Evolutionary conservation across 1,140 invertebrate genomes (phyloP).

Genomic region (Drosophila rufa): DNA sequence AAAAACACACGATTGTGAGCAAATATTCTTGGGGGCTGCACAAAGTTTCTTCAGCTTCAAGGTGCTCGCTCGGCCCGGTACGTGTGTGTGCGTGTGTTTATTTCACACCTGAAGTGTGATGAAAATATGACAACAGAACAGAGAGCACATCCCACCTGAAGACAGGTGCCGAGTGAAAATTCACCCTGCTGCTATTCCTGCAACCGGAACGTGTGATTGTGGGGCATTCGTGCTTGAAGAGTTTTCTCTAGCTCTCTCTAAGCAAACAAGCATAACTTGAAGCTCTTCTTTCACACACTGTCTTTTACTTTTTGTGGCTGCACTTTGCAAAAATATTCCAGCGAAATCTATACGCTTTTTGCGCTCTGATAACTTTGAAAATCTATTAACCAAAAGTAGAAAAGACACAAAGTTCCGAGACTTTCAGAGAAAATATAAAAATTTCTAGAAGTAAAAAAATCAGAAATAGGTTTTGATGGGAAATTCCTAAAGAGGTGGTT

Average conservation of each 20-base stretch:
- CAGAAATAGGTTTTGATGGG: background rate
- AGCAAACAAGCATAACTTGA: constrained; percentile 71
- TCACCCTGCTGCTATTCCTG: constrained; percentile 38
- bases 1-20: constrained; percentile 27
- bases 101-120: constrained; percentile 80
- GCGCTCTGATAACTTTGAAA: background rate
- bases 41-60: constrained; percentile 30
- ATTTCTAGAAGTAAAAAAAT: background rate
- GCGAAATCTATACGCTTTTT: background rate
- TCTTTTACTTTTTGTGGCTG: constrained; percentile 21
- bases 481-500: background rate
- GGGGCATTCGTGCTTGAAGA: constrained; percentile 80
- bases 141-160: constrained; percentile 50
- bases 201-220: constrained; percentile 77
- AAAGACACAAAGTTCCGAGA: fast-evolving
- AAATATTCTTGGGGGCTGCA: constrained; percentile 32
- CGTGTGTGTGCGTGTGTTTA: constrained; percentile 60
- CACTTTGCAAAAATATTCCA: constrained; percentile 12
- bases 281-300: constrained; percentile 61
- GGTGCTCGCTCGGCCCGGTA: constrained; percentile 8
- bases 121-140: constrained; percentile 79
- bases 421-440: background rate
- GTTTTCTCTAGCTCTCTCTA: constrained; percentile 50
- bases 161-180: constrained; percentile 71
- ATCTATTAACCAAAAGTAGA: background rate